Base-by-base conservation (phyloP, 1,140 invertebrate species). In the Patella vulgata region DNA sequence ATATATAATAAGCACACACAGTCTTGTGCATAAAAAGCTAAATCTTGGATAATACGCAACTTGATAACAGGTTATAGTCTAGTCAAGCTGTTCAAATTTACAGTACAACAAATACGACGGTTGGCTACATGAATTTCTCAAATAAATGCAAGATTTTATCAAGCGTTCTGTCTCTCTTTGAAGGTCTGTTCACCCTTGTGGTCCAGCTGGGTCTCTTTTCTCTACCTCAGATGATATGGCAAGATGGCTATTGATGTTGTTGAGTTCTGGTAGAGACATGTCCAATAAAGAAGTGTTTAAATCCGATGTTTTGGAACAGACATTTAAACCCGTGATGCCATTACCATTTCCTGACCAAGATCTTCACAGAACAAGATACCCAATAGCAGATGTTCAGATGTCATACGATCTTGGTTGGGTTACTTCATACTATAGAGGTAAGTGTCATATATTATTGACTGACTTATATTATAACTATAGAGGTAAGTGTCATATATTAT, bases 141-240 rank as follows among this genome's bases (percentile, higher is more conserved):
- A n/a, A n/a, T n/a, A n/a, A n/a, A n/a, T n/a, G n/a, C n/a, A n/a
- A n/a, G n/a, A n/a, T n/a, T n/a, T n/a, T n/a, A n/a, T n/a, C n/a
- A n/a, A n/a, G n/a, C n/a, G n/a, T n/a, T n/a, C n/a, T n/a, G n/a
- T n/a, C n/a, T 40, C 14, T 44, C 2, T 23, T 36, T 50, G 3
- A 36, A 70, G 63, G 6, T 50, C 44, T 4, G 53, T 64, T 27
- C 33, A 50, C 0, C 68, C 59, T 0, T 66, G 65, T 25, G 74
- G 73, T 3, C 76, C 78, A 14, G 70, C 76, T 0, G 77, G 73
- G 4, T 69, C 77, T 0, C 68, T 80, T 6, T 71, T 68, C 44
- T 71, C 78, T 14, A 77, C 70, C 12, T 63, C 76, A 17, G 39
- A 59, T 3, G 78, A 80, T 67, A 80, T 80, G 78, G 53, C 70